phyloP scores from a whole-genome alignment of 2,113 vertebrate species.

The Mastomys natalensis region DNA sequence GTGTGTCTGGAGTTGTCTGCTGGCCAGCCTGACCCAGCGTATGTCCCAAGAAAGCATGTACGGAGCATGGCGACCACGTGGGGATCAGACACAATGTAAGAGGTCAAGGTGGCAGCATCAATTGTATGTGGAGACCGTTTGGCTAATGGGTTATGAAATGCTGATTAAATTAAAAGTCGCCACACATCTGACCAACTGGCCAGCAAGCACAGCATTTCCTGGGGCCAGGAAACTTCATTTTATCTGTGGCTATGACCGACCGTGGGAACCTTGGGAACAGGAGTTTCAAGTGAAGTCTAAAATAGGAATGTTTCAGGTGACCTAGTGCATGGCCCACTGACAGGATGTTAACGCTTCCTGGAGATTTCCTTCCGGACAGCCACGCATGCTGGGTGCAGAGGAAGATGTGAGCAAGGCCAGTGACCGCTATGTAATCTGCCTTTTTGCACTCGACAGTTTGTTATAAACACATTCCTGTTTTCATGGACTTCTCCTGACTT shows the following conservation, averaged over 20 bases:
- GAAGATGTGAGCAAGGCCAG: not conserved
- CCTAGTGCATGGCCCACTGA: not conserved
- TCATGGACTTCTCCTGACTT: not conserved
- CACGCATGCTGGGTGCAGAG: too few relatives aligned
- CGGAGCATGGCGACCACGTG: not conserved
- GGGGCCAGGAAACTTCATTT: not conserved
- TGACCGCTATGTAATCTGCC: not conserved
- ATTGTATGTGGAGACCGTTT: not conserved
- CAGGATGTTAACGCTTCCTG: fast-evolving
- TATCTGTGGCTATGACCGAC: not conserved
- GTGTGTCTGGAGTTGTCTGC: not conserved
- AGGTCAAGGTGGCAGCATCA: not conserved
- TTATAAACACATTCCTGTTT: not conserved
- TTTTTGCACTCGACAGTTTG: not conserved
- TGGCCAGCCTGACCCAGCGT: not conserved
- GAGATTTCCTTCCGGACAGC: not conserved
- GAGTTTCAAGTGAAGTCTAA: not conserved
- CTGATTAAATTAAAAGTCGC: not conserved
- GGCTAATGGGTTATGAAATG: not conserved
- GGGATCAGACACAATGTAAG: not conserved
- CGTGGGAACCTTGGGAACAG: not conserved
- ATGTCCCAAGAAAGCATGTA: not conserved
- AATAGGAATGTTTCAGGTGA: not conserved
- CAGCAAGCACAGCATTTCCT: not conserved
- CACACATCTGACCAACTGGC: not conserved